phyloP scores from a whole-genome alignment of 2,797 vertebrate genomes.

The Chanos chanos region DNA sequence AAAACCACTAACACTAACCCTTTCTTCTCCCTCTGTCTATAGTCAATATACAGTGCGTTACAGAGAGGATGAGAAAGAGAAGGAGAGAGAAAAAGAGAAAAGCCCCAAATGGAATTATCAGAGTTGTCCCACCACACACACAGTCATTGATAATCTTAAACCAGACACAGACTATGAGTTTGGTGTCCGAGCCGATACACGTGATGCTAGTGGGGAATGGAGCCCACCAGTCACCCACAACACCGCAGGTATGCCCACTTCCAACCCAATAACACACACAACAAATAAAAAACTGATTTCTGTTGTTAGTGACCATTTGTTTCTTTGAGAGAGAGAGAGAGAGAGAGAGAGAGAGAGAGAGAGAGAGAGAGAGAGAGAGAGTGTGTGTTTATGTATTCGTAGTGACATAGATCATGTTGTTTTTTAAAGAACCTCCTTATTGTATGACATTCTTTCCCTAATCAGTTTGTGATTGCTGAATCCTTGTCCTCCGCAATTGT shows the following conservation, averaged over 20 bases:
- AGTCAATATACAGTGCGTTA: slow-evolving; percentile 69
- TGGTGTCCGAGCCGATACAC: slow-evolving; percentile 81
- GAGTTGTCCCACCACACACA: slow-evolving; percentile 90
- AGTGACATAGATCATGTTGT: too few relatives aligned
- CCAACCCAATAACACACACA: too few relatives aligned
- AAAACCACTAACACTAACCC: background rate
- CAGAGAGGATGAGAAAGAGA: slow-evolving; percentile 5
- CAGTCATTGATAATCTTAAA: slow-evolving; percentile 87
- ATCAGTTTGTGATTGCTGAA: slow-evolving; percentile 9
- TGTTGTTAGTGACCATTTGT: background rate
- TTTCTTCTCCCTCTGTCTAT: slow-evolving; percentile 27
- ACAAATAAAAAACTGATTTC: background rate
- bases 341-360: too few relatives aligned
- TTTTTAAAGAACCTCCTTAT: too few relatives aligned
- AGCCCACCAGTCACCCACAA: slow-evolving; percentile 85
- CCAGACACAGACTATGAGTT: slow-evolving; percentile 90
- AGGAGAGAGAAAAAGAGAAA: slow-evolving; percentile 41
- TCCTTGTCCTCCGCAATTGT: slow-evolving; percentile 39
- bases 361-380: too few relatives aligned
- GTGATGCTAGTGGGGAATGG: slow-evolving; percentile 78
- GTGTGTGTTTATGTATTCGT: too few relatives aligned
- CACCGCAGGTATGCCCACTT: slow-evolving; percentile 47
- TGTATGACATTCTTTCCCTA: background rate
- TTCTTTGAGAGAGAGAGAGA: too few relatives aligned
- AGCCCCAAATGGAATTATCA: slow-evolving; percentile 92